phyloP scores from a whole-genome alignment of 2,113 vertebrate species.

The Pantherophis guttatus region DNA sequence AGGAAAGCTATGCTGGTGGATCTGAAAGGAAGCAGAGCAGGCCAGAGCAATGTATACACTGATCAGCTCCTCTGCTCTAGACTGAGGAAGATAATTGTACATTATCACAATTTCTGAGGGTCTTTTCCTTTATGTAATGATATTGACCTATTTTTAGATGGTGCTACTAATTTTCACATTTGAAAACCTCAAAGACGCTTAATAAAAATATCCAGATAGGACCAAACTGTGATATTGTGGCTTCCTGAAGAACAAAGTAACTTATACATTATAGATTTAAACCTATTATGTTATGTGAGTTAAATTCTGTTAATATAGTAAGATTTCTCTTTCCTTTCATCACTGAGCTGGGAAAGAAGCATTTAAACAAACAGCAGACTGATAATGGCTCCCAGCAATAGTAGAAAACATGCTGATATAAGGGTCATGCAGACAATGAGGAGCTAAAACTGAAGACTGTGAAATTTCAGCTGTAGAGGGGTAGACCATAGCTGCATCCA shows the following conservation, averaged over 20 bases:
- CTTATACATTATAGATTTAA: not conserved
- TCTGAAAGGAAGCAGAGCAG: not conserved
- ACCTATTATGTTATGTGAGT: not conserved
- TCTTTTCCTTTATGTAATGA: not conserved
- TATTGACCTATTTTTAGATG: not conserved
- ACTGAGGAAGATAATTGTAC: not conserved
- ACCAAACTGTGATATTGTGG: not conserved
- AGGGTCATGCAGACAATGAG: not conserved
- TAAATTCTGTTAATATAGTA: not conserved
- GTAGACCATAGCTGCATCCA: not conserved
- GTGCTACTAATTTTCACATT: not conserved
- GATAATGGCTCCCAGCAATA: not conserved
- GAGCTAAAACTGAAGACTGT: not conserved
- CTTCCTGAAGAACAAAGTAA: not conserved
- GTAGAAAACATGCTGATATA: not conserved
- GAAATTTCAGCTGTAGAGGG: not conserved
- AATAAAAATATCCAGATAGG: not conserved
- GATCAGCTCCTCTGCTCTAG: not conserved
- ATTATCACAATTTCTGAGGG: not conserved
- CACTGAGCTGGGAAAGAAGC: not conserved
- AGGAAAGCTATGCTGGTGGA: not conserved
- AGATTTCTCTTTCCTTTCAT: not conserved
- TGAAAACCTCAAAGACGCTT: not conserved
- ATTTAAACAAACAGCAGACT: not conserved
- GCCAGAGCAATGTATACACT: not conserved